These are phyloP conservation scores for Euura saliciscinereae DNA, from an alignment of 1,140 invertebrate genomes.

Conservation along the genomic window DNA sequence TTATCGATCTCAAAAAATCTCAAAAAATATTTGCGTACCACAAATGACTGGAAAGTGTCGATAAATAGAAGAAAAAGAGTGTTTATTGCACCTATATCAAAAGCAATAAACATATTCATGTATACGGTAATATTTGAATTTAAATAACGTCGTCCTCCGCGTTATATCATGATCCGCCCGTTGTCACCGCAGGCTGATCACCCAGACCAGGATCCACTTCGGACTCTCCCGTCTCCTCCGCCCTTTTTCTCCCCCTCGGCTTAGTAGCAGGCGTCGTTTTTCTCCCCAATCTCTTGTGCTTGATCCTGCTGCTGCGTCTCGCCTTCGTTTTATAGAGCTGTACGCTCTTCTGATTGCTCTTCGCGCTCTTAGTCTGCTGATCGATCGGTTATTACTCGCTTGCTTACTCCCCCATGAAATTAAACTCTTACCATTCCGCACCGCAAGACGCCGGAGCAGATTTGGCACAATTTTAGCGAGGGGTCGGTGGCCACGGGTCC, in stretches of 20 bases:
- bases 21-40: background rate
- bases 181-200: background rate
- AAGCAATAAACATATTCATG: too few relatives aligned
- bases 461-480: conserved; percentile 36
- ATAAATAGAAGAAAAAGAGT: background rate
- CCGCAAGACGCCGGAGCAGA: conserved; percentile 39
- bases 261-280: background rate
- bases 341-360: background rate
- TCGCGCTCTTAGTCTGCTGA: too few relatives aligned
- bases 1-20: background rate
- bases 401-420: too few relatives aligned
- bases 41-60: background rate
- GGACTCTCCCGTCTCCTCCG: background rate
- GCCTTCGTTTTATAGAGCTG: background rate
- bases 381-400: too few relatives aligned
- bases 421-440: background rate
- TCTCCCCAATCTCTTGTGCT: background rate
- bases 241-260: background rate
- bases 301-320: background rate
- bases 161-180: background rate
- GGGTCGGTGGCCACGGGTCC: conserved; percentile 16
- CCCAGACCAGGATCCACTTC: background rate
- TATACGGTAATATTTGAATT: background rate
- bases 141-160: background rate
- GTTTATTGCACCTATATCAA: background rate